Conservation (phyloP, 2,113 vertebrate species). For the Tautogolabrus adspersus region DNA sequence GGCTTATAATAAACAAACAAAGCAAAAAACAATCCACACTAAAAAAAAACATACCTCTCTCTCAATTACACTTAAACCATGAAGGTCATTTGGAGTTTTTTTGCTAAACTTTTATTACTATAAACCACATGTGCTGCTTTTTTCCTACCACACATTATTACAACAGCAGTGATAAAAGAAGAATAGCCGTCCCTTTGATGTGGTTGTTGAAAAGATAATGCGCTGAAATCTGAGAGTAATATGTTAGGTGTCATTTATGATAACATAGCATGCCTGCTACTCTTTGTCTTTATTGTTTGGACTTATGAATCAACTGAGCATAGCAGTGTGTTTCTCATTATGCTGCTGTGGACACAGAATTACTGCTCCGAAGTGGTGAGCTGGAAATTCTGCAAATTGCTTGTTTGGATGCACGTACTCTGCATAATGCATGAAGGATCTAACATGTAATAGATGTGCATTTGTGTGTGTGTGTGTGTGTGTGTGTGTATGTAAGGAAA, state of each 20-base stretch:
- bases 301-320: constrained; percentile 44
- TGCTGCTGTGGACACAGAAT: constrained; percentile 43
- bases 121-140: constrained; percentile 27
- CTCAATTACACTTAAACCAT: constrained; percentile 27
- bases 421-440: constrained; percentile 68
- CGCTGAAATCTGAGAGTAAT: constrained; percentile 38
- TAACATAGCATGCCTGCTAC: constrained; percentile 31
- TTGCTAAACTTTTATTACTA: constrained; percentile 2
- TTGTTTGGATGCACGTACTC: constrained; percentile 62
- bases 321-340: constrained; percentile 48
- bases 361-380: constrained; percentile 51
- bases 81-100: constrained; percentile 14
- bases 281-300: constrained; percentile 43
- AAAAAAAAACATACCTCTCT: constrained; percentile 18
- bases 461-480: constrained; percentile 9
- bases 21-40: constrained; percentile 41
- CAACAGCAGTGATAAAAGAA: constrained; percentile 18
- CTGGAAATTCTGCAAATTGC: constrained; percentile 66
- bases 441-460: constrained; percentile 47
- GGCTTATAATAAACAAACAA: constrained; percentile 46
- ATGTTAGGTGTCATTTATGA: constrained; percentile 40
- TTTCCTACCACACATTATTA: constrained; percentile 3
- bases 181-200: constrained; percentile 22
- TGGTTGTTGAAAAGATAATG: constrained; percentile 30
- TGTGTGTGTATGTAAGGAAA: background rate